Base-by-base conservation (phyloP, 2,797 vertebrate genomes). In the Cossypha niveicapilla region DNA sequence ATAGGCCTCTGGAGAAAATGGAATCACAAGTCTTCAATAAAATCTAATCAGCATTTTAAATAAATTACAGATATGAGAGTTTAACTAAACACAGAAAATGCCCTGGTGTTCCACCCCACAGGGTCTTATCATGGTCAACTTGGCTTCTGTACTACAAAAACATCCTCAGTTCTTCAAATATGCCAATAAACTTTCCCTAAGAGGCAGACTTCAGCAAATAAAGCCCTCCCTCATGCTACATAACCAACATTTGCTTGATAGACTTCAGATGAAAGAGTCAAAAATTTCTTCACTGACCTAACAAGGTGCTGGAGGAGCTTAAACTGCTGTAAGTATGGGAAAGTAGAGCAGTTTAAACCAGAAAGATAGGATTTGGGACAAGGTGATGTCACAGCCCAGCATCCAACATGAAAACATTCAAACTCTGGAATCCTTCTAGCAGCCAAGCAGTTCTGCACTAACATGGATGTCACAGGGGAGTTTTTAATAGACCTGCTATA, bases 41-140 rank as follows among this genome's bases (percentile, higher is more conserved):
- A 95, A 90, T 80, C 58, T 86, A 95, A 91, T 83, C 50, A 82
- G 28, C 18, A 60, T 91, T 96, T 94, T 86, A 88, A 91, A 77
- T 89, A 91, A 77, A 57, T 91, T 47, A 72, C 65, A 90, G 76
- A 88, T 84, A 91, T 22, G 17, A 62, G 44, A 80, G 79, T 93
- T 95, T 94, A 96, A 88, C 81, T 89, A 95, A 96, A 94, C 86
- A 94, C 42, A 92, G 86, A 95, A 93, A 91, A 86, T 92, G 91
- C 47, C 47, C 75, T 62, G n/a, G 63, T 77, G 74, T 92, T 94
- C 34, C 65, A 90, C 86, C 81, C 62, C 68, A 86, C 57, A 65
- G 71, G 76, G 50, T 84, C 87, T 91, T 95, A 93, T 56, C 48
- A 0, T 3, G 12, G 76, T 93, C 73, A 54, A 0, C n/a, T 94